Percentiles rank a stretch among this genome's conserved stretches.
phyloP scores from a whole-genome alignment of 2,797 vertebrate genomes.

The Siniperca undulata region DNA sequence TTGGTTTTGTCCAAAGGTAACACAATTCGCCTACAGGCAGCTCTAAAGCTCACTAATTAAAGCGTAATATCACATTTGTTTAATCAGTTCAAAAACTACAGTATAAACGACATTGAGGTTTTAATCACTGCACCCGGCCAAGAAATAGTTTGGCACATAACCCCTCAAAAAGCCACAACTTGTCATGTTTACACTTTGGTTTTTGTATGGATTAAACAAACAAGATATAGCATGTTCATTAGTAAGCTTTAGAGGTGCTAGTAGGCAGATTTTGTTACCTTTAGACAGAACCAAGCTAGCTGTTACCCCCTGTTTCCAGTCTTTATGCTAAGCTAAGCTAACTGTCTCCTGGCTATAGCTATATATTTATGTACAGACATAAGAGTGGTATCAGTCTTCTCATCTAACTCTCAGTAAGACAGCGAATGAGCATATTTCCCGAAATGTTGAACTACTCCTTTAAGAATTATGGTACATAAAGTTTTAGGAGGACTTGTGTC shows the following conservation, averaged over 20 bases:
- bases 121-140: not conserved
- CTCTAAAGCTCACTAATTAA: not conserved
- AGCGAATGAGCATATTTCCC: not conserved
- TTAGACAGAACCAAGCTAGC: not conserved
- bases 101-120: not conserved
- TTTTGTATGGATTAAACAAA: constrained; percentile 3
- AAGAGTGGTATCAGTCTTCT: not conserved
- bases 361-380: not conserved
- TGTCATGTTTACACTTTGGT: not conserved
- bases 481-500: not conserved
- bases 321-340: constrained; percentile 1
- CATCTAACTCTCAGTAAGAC: not conserved
- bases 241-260: not conserved
- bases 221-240: constrained; percentile 1
- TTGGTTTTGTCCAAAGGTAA: not conserved
- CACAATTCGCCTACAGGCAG: not conserved
- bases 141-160: not conserved
- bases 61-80: not conserved
- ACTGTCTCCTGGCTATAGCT: not conserved
- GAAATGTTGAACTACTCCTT: not conserved
- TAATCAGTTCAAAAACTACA: not conserved
- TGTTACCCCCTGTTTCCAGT: not conserved
- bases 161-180: not conserved
- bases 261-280: not conserved
- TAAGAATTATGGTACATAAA: not conserved